Conservation (phyloP, 1,140 invertebrate genomes). For the Drosophila quadrilineata region DNA sequence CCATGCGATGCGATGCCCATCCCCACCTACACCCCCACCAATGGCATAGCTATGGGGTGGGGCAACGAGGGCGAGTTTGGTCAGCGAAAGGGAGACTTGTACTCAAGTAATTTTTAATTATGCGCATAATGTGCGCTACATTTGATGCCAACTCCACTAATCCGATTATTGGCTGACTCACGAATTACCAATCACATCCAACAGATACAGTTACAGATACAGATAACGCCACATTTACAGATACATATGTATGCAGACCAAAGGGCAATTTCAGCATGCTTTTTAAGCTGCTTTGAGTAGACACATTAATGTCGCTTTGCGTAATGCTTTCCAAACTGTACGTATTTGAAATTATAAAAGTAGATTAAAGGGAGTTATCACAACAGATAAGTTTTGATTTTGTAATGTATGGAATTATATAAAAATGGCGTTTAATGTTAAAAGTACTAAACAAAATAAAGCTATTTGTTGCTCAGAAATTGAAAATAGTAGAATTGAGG, state of each 20-base stretch:
- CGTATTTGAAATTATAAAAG: no score
- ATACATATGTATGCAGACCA: no score
- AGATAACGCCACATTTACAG: no score
- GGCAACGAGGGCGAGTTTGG: conserved; percentile 17
- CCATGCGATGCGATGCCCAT: background rate
- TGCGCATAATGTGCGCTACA: conserved; percentile 65
- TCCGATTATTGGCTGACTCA: conserved; percentile 60
- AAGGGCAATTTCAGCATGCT: conserved; percentile 7
- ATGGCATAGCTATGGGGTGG: background rate
- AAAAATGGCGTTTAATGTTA: no score
- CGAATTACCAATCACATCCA: conserved; percentile 25
- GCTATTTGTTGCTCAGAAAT: no score
- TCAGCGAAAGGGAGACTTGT: conserved; percentile 12
- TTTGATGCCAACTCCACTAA: conserved; percentile 54
- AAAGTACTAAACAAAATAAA: no score
- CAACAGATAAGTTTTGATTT: no score
- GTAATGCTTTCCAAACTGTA: background rate
- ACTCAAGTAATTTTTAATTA: conserved; percentile 75
- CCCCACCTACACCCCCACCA: no score
- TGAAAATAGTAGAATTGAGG: no score
- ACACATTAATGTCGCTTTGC: conserved; percentile 4
- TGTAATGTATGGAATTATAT: no score
- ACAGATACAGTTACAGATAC: background rate
- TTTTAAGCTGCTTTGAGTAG: background rate
- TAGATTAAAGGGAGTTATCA: background rate